Base-by-base conservation (phyloP, 2,113 vertebrate species). In the Pedetes capensis region DNA sequence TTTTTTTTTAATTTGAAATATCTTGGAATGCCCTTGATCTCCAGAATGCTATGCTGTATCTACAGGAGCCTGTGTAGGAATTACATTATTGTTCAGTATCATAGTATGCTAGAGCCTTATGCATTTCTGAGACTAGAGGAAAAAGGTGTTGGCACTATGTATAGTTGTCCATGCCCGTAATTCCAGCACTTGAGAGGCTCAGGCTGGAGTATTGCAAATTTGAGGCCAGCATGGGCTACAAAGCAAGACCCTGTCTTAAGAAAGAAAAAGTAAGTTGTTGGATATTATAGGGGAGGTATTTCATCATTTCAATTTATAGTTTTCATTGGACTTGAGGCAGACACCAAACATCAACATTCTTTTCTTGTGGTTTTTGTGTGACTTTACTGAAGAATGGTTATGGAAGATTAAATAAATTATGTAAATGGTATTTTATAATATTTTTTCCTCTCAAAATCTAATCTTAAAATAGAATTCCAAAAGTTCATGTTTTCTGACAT, bases 301-400 rank as follows among this genome's bases (percentile, higher is more conserved):
- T 85, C 7, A 74, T 85, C 47, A 76, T 94, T 97, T 95, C 82
- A 49, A 23, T 89, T 89, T 94, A 42, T 91, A 59, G 34, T 68
- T 22, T 92, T 83, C 27, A 61, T 44, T 88, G 12, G 27, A 8
- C 4, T 93, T 90, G 42, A 18, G 6, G 7, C 25, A 87, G 29
- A 79, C 12, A 53, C 88, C 37, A 89, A 79, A 79, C 7, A 72
- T 13, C 79, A 39, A 49, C 86, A 74, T 51, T 78, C 39, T 20
- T 44, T 63, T 71, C 61, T 87, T 87, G 16, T 78, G 12, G 92
- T 63, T 91, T 71, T 89, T 90, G 7, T 13, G 44, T 87, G 57
- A 63, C 3, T 4, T 87, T 76, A 13, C 72, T 76, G 11, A 7
- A 84, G 42, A 95, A 89, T 82, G 22, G 27, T 81, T 83, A 27